phyloP scores from a whole-genome alignment of 2,113 vertebrate species.

The Megaceryle torquata region DNA sequence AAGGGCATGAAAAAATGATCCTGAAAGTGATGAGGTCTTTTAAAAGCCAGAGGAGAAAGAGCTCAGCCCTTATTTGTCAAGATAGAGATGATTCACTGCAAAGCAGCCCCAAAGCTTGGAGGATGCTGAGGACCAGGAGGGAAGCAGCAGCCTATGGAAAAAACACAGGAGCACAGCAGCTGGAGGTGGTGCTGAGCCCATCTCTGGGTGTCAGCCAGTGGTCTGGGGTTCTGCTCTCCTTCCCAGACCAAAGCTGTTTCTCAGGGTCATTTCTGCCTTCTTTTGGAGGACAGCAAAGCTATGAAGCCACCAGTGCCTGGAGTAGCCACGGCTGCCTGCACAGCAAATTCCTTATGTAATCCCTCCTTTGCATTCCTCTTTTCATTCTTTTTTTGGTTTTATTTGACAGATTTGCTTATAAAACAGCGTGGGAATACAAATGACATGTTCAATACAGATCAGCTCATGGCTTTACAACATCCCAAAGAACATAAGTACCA shows the following conservation, averaged over 20 bases:
- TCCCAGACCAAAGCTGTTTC: background rate
- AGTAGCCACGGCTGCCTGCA: background rate
- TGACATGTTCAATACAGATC: slow-evolving; percentile 59
- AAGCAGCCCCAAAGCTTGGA: background rate
- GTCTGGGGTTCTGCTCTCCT: background rate
- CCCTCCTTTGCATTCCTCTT: background rate
- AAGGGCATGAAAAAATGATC: background rate
- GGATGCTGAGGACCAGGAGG: background rate
- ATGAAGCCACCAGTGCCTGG: rapidly evolving
- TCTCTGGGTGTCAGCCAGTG: background rate
- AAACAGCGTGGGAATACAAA: slow-evolving; percentile 51
- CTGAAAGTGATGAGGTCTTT: background rate
- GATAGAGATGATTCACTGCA: background rate
- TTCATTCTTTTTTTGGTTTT: background rate
- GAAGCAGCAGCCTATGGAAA: background rate
- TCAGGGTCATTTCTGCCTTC: background rate
- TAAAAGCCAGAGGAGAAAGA: background rate
- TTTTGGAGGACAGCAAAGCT: background rate
- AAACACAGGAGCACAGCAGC: rapidly evolving
- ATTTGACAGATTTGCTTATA: slow-evolving; percentile 46
- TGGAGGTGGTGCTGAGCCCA: background rate
- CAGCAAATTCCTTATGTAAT: background rate
- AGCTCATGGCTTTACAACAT: slow-evolving; percentile 11
- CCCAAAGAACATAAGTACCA: slow-evolving; percentile 7
- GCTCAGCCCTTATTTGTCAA: background rate